phyloP scores from a whole-genome alignment of 2,888 invertebrate genomes.

The Allophyes oxyacanthae region DNA sequence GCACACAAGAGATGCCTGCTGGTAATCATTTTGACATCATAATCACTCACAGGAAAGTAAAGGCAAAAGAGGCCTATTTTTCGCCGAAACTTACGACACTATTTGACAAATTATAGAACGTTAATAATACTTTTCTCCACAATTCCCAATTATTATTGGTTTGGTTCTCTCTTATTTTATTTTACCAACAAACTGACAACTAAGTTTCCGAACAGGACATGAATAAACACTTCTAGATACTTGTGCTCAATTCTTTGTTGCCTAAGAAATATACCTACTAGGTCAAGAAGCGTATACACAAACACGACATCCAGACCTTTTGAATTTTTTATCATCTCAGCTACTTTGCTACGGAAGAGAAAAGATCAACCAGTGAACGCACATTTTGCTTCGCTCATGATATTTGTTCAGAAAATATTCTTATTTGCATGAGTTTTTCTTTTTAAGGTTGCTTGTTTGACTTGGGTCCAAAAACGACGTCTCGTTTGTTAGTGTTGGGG shows the following conservation, averaged over 20 bases:
- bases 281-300: constrained; percentile 24
- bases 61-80: too few species aligned
- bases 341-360: constrained; percentile 28
- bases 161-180: too few species aligned
- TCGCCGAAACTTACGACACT: too few species aligned
- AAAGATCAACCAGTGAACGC: constrained; percentile 43
- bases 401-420: constrained; percentile 39
- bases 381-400: constrained; percentile 45
- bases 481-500: constrained; percentile 7
- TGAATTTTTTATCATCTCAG: constrained; percentile 54
- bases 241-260: constrained; percentile 3
- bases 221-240: background rate
- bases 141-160: too few species aligned
- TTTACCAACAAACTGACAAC: too few species aligned
- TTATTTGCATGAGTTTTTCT: constrained; percentile 29
- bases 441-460: background rate
- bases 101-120: too few species aligned
- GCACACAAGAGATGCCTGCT: too few species aligned
- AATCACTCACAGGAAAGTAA: too few species aligned
- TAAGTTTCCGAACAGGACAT: too few species aligned
- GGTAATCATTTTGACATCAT: too few species aligned
- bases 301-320: constrained; percentile 33
- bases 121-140: too few species aligned
- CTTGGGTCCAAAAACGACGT: constrained; percentile 13
- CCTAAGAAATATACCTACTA: constrained; percentile 14